Conservation (phyloP, 2,888 invertebrate genomes). For the Protonemura montana region DNA sequence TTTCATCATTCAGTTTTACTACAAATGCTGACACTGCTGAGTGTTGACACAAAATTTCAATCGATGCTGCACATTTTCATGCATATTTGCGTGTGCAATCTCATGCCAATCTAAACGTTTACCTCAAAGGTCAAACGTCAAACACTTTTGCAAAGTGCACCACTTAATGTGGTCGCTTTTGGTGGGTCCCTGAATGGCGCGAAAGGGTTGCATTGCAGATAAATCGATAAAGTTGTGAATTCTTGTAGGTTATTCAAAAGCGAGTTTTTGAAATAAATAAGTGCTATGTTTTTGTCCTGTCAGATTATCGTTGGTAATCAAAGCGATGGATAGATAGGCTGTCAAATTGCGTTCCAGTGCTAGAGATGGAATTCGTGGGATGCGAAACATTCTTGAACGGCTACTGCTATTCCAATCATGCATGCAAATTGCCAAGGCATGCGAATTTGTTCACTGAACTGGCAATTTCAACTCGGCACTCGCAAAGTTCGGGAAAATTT, state of each 20-base stretch:
- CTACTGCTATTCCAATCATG: background rate
- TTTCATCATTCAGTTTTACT: no score
- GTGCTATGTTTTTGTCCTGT: background rate
- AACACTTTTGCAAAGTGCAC: background rate
- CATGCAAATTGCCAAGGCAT: conserved; percentile 7
- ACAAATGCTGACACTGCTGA: no score
- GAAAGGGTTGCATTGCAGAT: background rate
- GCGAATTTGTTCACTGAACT: conserved; percentile 3
- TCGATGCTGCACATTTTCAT: no score
- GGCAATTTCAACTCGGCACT: conserved; percentile 7
- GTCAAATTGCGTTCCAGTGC: background rate
- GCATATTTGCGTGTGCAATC: no score
- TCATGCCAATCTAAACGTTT: no score
- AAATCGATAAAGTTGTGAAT: background rate
- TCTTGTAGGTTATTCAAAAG: background rate
- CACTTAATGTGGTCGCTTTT: background rate
- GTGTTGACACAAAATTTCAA: no score
- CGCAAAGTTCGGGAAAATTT: background rate
- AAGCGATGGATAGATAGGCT: background rate
- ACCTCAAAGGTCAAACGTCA: background rate
- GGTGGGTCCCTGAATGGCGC: background rate
- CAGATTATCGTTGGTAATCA: background rate
- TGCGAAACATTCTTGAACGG: background rate
- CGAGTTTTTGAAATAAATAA: background rate
- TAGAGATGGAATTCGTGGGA: background rate